Evolutionary conservation across 2,888 invertebrate species (phyloP).

Genomic region (Cephus pygmeus): DNA sequence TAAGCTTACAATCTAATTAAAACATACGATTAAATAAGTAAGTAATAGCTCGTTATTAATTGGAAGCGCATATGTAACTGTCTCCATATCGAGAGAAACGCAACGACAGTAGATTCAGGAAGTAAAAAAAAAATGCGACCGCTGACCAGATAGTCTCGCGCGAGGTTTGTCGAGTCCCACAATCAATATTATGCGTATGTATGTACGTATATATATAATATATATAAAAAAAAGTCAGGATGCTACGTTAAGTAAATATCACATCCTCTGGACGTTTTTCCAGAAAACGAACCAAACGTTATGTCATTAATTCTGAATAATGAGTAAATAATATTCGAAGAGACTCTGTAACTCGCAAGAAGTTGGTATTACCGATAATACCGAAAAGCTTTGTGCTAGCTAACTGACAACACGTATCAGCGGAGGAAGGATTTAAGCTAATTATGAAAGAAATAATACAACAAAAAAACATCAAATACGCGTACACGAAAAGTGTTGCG

Average conservation of each 20-base stretch:
- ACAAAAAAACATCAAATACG: neutral
- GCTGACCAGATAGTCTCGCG: neutral
- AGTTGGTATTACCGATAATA: neutral
- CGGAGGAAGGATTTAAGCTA: neutral
- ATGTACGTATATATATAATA: neutral
- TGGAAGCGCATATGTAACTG: conserved; percentile 37
- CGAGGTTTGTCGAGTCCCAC: neutral
- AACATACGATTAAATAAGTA: conserved; percentile 46
- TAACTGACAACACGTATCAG: neutral
- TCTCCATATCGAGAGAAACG: neutral
- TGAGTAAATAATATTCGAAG: neutral
- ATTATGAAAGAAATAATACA: neutral
- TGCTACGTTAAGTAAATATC: neutral
- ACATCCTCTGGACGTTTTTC: neutral
- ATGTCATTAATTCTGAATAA: neutral
- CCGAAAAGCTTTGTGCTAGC: neutral
- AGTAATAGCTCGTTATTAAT: conserved; percentile 34
- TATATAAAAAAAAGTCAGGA: neutral
- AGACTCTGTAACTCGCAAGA: neutral
- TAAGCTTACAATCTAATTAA: conserved; percentile 47
- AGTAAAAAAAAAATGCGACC: neutral
- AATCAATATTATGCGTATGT: neutral
- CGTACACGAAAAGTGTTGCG: neutral
- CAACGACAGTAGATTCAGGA: neutral
- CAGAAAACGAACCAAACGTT: neutral